Percentiles rank a stretch among this genome's conserved stretches.
Conservation (phyloP, 2,113 vertebrate species). For the Paramormyrops kingsleyae region DNA sequence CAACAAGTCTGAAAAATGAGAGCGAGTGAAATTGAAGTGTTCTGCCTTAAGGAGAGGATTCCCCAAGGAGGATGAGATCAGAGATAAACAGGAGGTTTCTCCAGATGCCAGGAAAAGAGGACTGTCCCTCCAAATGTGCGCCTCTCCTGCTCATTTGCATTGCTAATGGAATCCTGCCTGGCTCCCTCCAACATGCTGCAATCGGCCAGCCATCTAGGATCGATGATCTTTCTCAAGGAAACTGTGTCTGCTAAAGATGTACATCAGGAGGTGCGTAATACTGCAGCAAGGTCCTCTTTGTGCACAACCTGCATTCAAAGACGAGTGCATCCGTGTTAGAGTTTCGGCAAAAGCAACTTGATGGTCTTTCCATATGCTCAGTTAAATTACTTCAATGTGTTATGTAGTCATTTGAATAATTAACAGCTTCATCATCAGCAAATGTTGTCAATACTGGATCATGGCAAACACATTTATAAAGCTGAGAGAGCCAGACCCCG, state of each 20-base stretch:
- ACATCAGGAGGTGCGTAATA: background rate
- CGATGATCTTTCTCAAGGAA: background rate
- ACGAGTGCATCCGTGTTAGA: background rate
- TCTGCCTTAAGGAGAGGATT: background rate
- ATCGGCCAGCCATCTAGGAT: background rate
- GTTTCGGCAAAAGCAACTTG: background rate
- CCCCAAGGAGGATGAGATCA: background rate
- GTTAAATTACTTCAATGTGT: conserved; percentile 28
- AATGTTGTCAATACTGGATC: conserved; percentile 24
- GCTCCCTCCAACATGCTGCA: background rate
- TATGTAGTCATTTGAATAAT: conserved; percentile 32
- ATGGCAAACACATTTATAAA: conserved; percentile 25
- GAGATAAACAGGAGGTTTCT: background rate
- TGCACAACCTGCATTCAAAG: background rate
- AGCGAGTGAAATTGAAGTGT: background rate
- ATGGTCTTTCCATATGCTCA: conserved; percentile 29
- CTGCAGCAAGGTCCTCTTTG: background rate
- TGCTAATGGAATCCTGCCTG: background rate
- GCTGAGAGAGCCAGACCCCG: conserved; percentile 23
- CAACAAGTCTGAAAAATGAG: background rate
- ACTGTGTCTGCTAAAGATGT: background rate
- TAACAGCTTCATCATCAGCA: conserved; percentile 28
- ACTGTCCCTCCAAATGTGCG: background rate
- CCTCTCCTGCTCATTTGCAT: conserved; percentile 2
- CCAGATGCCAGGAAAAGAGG: background rate